Evolutionary conservation across 2,113 vertebrate species (phyloP).

Genomic region (Lagopus muta): DNA sequence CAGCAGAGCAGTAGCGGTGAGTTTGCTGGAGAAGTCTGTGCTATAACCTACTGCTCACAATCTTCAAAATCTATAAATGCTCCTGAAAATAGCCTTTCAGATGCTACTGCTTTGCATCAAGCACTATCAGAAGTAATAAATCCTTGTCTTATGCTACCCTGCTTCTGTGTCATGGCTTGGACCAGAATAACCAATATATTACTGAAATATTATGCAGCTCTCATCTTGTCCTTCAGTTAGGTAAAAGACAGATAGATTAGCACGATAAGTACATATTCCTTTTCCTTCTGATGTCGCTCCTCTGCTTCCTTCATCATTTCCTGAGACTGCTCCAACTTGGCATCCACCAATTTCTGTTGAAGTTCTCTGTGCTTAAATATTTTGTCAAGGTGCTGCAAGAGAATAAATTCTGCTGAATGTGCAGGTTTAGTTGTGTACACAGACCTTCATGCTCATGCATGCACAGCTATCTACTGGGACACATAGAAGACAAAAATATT

Average conservation of each 20-base stretch:
- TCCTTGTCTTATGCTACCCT: background rate
- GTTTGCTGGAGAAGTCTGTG: background rate
- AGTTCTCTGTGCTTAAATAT: conserved; percentile 93
- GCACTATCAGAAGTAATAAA: background rate
- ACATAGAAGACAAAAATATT: background rate
- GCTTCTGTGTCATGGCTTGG: fast-evolving
- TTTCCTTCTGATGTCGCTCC: conserved; percentile 91
- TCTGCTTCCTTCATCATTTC: conserved; percentile 88
- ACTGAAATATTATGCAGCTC: background rate
- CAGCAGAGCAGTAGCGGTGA: background rate
- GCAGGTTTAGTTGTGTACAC: background rate
- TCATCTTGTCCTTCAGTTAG: background rate
- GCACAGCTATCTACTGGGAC: background rate
- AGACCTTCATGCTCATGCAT: background rate
- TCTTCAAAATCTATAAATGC: background rate
- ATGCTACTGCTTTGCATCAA: background rate
- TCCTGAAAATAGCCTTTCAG: background rate
- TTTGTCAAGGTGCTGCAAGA: conserved; percentile 91
- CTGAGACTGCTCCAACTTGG: conserved; percentile 90
- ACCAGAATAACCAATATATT: background rate
- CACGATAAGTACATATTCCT: conserved; percentile 90
- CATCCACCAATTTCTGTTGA: conserved; percentile 92
- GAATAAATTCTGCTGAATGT: conserved; percentile 29
- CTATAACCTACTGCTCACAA: background rate
- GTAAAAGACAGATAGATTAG: background rate